Conservation (phyloP, 1,140 invertebrate species). For the Scaptomyza montana region DNA sequence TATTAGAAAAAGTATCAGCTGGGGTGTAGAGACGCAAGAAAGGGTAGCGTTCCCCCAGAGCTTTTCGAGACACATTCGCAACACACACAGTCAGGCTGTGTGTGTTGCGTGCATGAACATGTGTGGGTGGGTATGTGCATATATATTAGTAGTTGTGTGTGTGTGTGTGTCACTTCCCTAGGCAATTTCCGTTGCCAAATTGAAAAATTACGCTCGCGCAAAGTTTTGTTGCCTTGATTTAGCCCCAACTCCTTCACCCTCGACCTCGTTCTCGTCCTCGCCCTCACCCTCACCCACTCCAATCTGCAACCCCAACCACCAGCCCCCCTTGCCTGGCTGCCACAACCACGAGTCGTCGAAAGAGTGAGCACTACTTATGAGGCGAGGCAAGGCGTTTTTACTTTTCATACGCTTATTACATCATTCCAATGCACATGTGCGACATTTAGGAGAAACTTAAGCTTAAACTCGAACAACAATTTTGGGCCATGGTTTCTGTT, state of each 20-base stretch:
- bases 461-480: conserved; percentile 12
- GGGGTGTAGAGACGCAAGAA: conserved; percentile 29
- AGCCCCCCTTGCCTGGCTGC: too few relatives aligned
- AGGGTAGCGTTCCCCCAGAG: conserved; percentile 36
- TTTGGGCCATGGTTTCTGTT: conserved; percentile 18
- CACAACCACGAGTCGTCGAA: too few relatives aligned
- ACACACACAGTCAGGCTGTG: conserved; percentile 17
- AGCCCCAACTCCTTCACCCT: conserved; percentile 2
- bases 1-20: conserved; percentile 83
- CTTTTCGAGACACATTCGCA: conserved; percentile 37
- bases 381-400: conserved; percentile 69
- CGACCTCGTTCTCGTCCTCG: too few relatives aligned
- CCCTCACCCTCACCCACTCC: too few relatives aligned
- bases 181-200: conserved; percentile 84
- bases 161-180: conserved; percentile 77
- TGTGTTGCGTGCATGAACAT: background rate
- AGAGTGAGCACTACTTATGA: conserved; percentile 57
- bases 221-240: conserved; percentile 76
- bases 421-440: conserved; percentile 74
- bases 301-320: too few relatives aligned
- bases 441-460: conserved; percentile 64
- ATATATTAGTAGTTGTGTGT: background rate
- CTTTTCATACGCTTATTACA: conserved; percentile 84
- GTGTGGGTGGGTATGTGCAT: background rate
- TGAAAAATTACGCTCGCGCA: conserved; percentile 83